Evolutionary conservation across 2,888 invertebrate species (phyloP).

Genomic region (Drosophila sordidapex): DNA sequence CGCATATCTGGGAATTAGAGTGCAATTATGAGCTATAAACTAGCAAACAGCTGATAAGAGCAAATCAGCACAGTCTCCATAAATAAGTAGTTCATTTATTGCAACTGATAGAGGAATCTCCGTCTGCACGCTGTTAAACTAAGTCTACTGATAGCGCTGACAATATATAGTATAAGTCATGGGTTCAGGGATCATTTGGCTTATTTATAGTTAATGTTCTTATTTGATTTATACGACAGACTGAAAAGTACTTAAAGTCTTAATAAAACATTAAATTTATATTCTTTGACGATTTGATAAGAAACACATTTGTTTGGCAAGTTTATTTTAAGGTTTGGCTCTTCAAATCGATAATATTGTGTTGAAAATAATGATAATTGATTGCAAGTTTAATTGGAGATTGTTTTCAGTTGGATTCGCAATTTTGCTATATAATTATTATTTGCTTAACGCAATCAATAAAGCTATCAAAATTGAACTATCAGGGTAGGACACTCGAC

Average conservation of each 20-base stretch:
- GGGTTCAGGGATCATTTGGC: neutral
- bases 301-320: neutral
- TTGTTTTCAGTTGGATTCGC: neutral
- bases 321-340: neutral
- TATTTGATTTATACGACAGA: neutral
- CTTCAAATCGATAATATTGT: neutral
- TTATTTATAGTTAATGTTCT: neutral
- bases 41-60: slow-evolving; percentile 46
- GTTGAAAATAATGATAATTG: neutral
- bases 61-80: slow-evolving; percentile 6
- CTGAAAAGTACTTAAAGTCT: neutral
- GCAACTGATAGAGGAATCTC: slow-evolving; percentile 41
- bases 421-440: neutral
- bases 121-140: slow-evolving; percentile 13
- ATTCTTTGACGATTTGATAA: neutral
- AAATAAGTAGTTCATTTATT: slow-evolving; percentile 38
- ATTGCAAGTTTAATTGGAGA: neutral
- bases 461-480: slow-evolving; percentile 23
- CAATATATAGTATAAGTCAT: neutral
- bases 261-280: neutral
- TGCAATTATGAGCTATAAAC: slow-evolving; percentile 48
- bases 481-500: slow-evolving; percentile 27
- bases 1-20: slow-evolving; percentile 33
- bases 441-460: neutral
- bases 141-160: slow-evolving; percentile 8